Evolutionary conservation across 2,113 vertebrate species (phyloP), one percentile per base, ranked within the genome.

Genomic region (Ranitomeya variabilis): DNA sequence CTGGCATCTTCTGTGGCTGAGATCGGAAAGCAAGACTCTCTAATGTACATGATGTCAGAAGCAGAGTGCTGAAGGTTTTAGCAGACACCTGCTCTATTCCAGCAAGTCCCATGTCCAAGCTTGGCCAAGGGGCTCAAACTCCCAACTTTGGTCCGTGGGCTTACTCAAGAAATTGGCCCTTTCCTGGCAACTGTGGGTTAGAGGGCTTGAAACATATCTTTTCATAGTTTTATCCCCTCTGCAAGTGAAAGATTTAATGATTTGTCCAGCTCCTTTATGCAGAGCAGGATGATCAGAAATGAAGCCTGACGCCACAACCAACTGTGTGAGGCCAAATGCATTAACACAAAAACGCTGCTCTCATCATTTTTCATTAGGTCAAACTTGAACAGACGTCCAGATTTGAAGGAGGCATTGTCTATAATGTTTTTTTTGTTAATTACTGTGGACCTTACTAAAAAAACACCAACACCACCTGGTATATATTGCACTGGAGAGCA

Each of bases 1-100:
- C 94, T 99, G 94, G 98, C 98, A 0, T 94, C 97, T 0, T 97
- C 98, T 3, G 97, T 99, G 96, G 97, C 98, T 0, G 98, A 99
- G 92, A 96, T 99, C 77, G 98, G 98, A 94, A 99, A 98, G 92
- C 98, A 99, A 91, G 97, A 99, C 10, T 91, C 97, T 91, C 96
- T 97, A 94, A 97, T 99, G 92, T 99, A 99, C 89, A 94, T 97
- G 54, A 97, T 99, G 92, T 98, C 97, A 0, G 98, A 99, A 90
- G 98, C 98, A 0, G 98, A 99, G 91, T 99, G 98, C 96, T 99
- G 93, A 96, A 91, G 57, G 57, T 9, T 87, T 77, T 45, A 52
- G 54, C 67, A 62, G 67, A 74, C 37, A 76, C 69, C 86, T 52
- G 31, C 55, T 60, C 14, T 1, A 26, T 60, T 0, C 1, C 59